Evolutionary conservation across 1,140 invertebrate genomes (phyloP), one percentile per base, ranked within the genome.

Genomic region (Drusus annulatus): DNA sequence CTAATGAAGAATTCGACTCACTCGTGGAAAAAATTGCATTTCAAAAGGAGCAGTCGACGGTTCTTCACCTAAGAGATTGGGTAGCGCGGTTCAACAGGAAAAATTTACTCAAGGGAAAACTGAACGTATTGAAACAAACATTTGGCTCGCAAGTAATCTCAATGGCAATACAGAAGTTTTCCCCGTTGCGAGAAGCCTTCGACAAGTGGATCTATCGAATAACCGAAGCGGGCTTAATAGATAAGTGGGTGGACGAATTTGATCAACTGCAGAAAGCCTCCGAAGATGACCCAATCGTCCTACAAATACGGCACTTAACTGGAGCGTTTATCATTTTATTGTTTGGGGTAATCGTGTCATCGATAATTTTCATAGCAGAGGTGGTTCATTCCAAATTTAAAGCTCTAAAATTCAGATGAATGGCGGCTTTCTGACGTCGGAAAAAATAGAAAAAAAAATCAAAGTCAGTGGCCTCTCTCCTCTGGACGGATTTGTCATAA

Each of bases 201-300:
- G 76, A 81, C 60, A n/a, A 65, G 28, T 83, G 77, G 76, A 80
- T 83, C n/a, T 36, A 79, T 21, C 50, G 63, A 50, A 78, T 83
- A 19, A 65, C 74, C 4, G 80, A 83, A 74, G 68, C 63, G 4
- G 82, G 82, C 3, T 73, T 83, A 21, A 54, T 83, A 2, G 76
- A 81, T 10, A 83, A 83, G 31, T 83, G 82, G 82, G 6, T 73
- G 2, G 77, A 73, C 3, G 82, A 83, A n/a, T 65, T 19, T 16
- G 28, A 51, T 50, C 73, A 7, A 17, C 56, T 62, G 17, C 45
- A 62, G 1, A 45, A 54, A 52, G 25, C 21, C 19, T 8, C 16
- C 7, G 71, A 76, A 51, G 56, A 83, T 19, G 15, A 10, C 15
- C 82, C 82, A 3, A 75, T 63, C 0, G 45, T 79, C 13, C 60